Evolutionary conservation across 2,113 vertebrate genomes (phyloP).

Genomic region (Aplodontia rufa): DNA sequence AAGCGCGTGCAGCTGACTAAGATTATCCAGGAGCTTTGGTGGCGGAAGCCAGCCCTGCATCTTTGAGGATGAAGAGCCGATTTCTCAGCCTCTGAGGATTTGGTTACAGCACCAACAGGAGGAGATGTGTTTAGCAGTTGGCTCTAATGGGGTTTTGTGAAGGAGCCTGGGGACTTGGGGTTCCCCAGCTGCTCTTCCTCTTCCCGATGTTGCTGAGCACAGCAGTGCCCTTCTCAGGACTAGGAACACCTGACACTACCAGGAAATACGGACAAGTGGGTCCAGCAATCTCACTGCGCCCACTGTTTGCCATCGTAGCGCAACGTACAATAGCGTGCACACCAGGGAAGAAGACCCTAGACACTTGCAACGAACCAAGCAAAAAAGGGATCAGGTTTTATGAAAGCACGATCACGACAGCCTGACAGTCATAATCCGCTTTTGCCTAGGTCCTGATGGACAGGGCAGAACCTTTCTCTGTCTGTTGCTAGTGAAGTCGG

Average conservation of each 20-base stretch:
- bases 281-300: no score
- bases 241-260: no score
- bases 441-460: background rate
- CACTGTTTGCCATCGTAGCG: background rate
- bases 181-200: no score
- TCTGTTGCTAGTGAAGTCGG: background rate
- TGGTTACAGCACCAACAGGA: no score
- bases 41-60: background rate
- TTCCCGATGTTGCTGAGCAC: no score
- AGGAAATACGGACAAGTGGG: background rate
- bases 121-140: no score
- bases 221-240: no score
- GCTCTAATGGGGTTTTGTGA: no score
- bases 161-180: no score
- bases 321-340: background rate
- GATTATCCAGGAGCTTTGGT: no score
- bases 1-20: background rate
- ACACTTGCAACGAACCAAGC: background rate
- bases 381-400: background rate
- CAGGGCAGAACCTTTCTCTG: background rate
- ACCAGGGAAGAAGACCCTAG: background rate
- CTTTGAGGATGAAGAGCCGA: background rate
- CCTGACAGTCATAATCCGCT: no score
- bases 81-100: no score
- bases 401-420: accelerated